Conservation (phyloP, 2,797 vertebrate genomes). For the Brachyrhaphis roseni region DNA sequence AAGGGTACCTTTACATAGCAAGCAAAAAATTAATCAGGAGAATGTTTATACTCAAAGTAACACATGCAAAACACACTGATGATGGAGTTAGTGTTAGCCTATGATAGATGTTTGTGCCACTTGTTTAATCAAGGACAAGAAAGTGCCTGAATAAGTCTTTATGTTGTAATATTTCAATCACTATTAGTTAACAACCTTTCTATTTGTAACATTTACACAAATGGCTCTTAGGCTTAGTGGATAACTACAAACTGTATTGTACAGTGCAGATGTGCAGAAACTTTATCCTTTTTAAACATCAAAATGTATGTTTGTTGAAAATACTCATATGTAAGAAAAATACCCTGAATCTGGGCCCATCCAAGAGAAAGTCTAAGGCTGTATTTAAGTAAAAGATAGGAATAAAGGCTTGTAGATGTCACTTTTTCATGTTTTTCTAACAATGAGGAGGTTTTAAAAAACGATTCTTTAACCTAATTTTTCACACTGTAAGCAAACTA, state of each 20-base stretch:
- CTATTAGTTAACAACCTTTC: neutral
- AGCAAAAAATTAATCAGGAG: neutral
- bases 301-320: neutral
- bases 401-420: neutral
- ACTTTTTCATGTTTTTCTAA: neutral
- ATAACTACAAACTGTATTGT: neutral
- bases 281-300: neutral
- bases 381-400: neutral
- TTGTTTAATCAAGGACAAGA: neutral
- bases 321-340: neutral
- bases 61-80: neutral
- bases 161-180: neutral
- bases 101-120: neutral
- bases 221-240: neutral
- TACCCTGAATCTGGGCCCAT: neutral
- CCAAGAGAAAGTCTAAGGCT: neutral
- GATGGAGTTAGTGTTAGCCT: neutral
- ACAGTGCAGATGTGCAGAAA: neutral
- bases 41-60: neutral
- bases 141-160: neutral
- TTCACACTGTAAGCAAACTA: neutral
- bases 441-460: neutral
- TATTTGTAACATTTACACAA: neutral
- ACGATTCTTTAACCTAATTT: neutral
- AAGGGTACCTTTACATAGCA: neutral